phyloP scores from a whole-genome alignment of 2,797 vertebrate genomes.

The Notamacropus eugenii region DNA sequence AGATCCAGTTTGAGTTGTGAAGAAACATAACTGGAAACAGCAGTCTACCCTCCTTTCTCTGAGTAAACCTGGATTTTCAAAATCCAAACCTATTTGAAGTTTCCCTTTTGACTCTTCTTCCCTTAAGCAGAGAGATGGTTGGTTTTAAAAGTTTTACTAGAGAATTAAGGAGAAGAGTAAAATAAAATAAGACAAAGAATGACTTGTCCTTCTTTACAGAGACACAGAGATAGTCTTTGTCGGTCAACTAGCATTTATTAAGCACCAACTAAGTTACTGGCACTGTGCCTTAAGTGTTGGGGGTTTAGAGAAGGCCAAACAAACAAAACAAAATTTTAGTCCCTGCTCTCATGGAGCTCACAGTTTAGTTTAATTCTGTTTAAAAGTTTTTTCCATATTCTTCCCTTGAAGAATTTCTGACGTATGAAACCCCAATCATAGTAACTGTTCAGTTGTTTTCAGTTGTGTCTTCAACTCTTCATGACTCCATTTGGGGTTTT shows the following conservation, averaged over 20 bases:
- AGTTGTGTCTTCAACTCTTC: not conserved
- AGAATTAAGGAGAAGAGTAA: not conserved
- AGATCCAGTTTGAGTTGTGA: not conserved
- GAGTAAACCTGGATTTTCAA: not conserved
- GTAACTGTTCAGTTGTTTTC: not conserved
- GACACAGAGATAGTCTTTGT: not conserved
- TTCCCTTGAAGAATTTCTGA: not conserved
- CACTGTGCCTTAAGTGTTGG: not conserved
- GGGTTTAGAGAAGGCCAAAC: not conserved
- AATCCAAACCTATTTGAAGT: not conserved
- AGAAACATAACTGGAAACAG: not conserved
- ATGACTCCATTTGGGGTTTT: not conserved
- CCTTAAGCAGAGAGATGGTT: not conserved
- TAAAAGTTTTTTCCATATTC: not conserved
- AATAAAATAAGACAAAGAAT: not conserved
- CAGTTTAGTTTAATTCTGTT: not conserved
- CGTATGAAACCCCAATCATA: not conserved
- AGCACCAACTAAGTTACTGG: not conserved
- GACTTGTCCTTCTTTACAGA: not conserved
- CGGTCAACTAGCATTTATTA: not conserved
- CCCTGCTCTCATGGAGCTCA: not conserved
- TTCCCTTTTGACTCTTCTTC: not conserved
- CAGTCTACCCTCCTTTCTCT: not conserved
- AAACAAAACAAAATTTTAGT: not conserved
- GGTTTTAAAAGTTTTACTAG: not conserved